These are phyloP conservation scores for Siphamia tubifer DNA, from an alignment of 2,113 vertebrate genomes.

Conservation along the genomic window DNA sequence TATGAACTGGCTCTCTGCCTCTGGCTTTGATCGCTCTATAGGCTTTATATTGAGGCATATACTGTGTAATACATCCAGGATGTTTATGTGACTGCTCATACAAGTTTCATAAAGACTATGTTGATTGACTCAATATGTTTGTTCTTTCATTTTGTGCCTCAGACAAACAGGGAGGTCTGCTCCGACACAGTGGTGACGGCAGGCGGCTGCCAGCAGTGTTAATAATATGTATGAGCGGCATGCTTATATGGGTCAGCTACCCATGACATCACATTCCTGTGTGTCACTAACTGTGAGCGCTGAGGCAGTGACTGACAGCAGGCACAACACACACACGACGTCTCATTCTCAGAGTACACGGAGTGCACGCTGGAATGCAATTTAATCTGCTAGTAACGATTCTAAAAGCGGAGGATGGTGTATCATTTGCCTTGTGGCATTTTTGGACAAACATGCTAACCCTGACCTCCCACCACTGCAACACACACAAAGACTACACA, in stretches of 20 bases:
- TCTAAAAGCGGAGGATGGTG: slow-evolving; percentile 36
- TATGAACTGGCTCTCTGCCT: background rate
- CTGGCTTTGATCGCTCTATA: slow-evolving; percentile 9
- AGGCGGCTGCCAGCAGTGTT: slow-evolving; percentile 17
- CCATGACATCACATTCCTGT: slow-evolving; percentile 54
- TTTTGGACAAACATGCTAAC: slow-evolving; percentile 31
- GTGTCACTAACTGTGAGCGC: slow-evolving; percentile 21
- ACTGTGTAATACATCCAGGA: slow-evolving; percentile 28
- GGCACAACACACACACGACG: slow-evolving; percentile 12
- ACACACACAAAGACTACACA: background rate
- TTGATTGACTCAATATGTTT: slow-evolving; percentile 32
- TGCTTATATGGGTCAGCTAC: slow-evolving; percentile 40
- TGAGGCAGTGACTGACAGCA: slow-evolving; percentile 23
- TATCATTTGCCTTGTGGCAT: slow-evolving; percentile 57
- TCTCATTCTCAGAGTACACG: slow-evolving; percentile 3
- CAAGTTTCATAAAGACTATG: slow-evolving; percentile 31
- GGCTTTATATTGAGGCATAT: slow-evolving; percentile 33
- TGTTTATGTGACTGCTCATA: slow-evolving; percentile 29
- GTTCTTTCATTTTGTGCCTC: slow-evolving; percentile 1
- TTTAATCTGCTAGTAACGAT: slow-evolving; percentile 50
- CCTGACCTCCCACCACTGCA: slow-evolving; percentile 14
- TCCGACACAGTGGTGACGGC: background rate
- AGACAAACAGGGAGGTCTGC: slow-evolving; percentile 9
- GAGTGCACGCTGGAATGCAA: slow-evolving; percentile 39
- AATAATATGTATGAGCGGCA: slow-evolving; percentile 23